These are phyloP conservation scores for Sesia apiformis DNA, from an alignment of 2,888 invertebrate species.

Conservation along the genomic window DNA sequence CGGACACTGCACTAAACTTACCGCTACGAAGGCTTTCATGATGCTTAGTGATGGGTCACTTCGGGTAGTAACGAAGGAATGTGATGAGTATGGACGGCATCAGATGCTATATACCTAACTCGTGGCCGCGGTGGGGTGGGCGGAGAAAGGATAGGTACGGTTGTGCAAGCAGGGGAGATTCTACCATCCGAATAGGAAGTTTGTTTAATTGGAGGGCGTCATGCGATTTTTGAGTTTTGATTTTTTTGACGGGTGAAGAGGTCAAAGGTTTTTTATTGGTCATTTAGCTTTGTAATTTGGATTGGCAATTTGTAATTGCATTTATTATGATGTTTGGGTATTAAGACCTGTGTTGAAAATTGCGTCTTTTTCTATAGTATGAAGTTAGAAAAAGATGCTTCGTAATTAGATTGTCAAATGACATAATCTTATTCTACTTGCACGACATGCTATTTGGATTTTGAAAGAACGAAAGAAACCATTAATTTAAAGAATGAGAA, in stretches of 20 bases:
- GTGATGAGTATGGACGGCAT: slow-evolving; percentile 48
- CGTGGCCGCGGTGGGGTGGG: slow-evolving; percentile 62
- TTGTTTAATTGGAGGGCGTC: slow-evolving; percentile 59
- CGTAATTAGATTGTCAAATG: too few species aligned
- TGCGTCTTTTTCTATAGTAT: too few species aligned
- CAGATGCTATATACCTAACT: slow-evolving; percentile 59
- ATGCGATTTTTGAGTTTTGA: slow-evolving; percentile 32
- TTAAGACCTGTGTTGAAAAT: too few species aligned
- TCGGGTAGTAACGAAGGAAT: slow-evolving; percentile 59
- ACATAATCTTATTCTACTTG: too few species aligned
- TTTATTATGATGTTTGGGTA: too few species aligned
- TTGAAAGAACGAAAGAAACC: too few species aligned
- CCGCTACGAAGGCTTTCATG: slow-evolving; percentile 74
- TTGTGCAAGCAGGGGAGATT: slow-evolving; percentile 70
- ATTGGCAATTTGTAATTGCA: not conserved
- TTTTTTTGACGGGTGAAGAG: not conserved
- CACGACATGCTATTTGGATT: too few species aligned
- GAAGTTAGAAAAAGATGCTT: too few species aligned
- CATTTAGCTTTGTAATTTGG: not conserved
- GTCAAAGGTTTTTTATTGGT: not conserved
- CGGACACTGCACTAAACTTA: slow-evolving; percentile 57
- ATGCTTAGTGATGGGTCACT: slow-evolving; percentile 66
- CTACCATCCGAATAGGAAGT: slow-evolving; percentile 53
- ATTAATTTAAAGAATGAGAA: too few species aligned
- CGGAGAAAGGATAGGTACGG: slow-evolving; percentile 65